phyloP scores from a whole-genome alignment of 2,888 invertebrate genomes.

The Hipparchia sbordonii region DNA sequence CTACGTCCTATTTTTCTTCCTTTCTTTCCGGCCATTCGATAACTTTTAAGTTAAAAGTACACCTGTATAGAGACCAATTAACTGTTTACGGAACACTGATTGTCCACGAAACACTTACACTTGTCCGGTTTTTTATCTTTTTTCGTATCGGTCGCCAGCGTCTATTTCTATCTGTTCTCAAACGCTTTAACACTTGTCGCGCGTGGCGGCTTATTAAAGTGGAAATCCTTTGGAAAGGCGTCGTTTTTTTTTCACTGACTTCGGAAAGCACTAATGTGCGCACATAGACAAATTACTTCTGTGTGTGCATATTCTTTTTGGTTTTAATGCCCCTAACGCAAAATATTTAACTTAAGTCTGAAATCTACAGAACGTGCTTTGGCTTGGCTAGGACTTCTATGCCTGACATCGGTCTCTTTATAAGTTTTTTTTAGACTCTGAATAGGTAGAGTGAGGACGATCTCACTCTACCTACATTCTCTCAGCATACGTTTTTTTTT shows the following conservation, averaged over 20 bases:
- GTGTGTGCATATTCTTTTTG: neutral
- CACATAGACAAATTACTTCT: no score
- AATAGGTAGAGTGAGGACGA: no score
- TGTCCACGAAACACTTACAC: neutral
- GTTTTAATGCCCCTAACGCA: neutral
- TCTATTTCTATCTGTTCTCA: constrained; percentile 28
- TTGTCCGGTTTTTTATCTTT: constrained; percentile 28
- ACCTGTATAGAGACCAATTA: no score
- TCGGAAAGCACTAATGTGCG: constrained; percentile 8
- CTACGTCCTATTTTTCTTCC: no score
- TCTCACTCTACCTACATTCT: no score
- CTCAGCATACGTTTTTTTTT: no score
- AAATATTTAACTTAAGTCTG: neutral
- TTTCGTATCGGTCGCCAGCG: constrained; percentile 34
- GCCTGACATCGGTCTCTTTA: no score
- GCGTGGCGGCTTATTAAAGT: constrained; percentile 50
- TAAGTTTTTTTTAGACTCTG: no score
- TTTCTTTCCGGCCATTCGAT: no score
- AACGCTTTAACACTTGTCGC: constrained; percentile 52
- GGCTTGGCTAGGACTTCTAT: no score
- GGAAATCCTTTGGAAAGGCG: constrained; percentile 34
- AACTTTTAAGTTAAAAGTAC: no score
- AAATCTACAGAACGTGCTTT: neutral
- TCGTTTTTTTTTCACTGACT: constrained; percentile 1
- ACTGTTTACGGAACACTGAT: neutral